Evolutionary conservation across 1,140 invertebrate species (phyloP).

Genomic region (Anagrus nilaparvatae): DNA sequence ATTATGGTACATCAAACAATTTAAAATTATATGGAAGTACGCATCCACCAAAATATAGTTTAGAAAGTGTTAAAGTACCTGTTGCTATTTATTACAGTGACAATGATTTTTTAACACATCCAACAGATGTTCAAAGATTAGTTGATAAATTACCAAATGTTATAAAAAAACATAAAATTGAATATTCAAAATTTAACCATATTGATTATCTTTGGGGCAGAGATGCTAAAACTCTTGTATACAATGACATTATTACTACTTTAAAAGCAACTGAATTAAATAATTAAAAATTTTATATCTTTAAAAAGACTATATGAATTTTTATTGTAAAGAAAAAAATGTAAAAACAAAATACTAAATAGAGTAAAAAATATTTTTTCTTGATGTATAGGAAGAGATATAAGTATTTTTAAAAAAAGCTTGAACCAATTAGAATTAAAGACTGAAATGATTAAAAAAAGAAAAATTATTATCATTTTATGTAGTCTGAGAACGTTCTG

Average conservation of each 20-base stretch:
- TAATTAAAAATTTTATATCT: conserved; percentile 10
- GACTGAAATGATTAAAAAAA: neutral
- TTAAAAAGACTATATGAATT: conserved; percentile 5
- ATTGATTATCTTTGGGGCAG: conserved; percentile 42
- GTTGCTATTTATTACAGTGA: conserved; percentile 60
- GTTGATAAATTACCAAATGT: conserved; percentile 45
- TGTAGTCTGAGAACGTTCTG: too few relatives aligned
- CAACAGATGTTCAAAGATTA: conserved; percentile 47
- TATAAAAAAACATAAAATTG: conserved; percentile 29
- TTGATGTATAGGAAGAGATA: neutral
- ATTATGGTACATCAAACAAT: conserved; percentile 43
- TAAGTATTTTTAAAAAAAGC: conserved; percentile 4
- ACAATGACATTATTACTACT: conserved; percentile 29
- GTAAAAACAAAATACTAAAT: conserved; percentile 5
- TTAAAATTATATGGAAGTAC: conserved; percentile 38
- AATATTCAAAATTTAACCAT: conserved; percentile 40
- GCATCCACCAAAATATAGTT: conserved; percentile 41
- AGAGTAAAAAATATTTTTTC: neutral
- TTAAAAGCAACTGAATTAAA: conserved; percentile 17
- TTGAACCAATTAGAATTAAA: neutral
- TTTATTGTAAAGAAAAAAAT: conserved; percentile 3
- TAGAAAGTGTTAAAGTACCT: conserved; percentile 42
- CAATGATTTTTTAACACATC: conserved; percentile 59
- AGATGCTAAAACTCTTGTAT: conserved; percentile 34
- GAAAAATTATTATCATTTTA: conserved; percentile 1